phyloP scores from a whole-genome alignment of 2,888 invertebrate genomes.

The Sialis fuliginosa region DNA sequence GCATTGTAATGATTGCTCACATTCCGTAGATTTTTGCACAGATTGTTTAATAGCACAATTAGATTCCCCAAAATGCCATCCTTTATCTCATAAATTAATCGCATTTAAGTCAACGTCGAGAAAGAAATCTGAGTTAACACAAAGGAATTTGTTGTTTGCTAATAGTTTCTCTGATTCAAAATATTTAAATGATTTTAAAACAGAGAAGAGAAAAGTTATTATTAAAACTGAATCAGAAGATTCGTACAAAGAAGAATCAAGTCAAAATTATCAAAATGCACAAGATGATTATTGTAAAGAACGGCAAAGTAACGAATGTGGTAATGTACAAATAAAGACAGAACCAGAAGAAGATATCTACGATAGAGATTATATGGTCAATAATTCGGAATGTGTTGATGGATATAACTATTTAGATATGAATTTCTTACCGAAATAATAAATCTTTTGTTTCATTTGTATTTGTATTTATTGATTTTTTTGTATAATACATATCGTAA shows the following conservation, averaged over 20 bases:
- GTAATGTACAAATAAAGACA: background rate
- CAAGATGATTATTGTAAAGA: too few species aligned
- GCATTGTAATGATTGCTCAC: conserved; percentile 46
- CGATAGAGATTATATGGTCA: conserved; percentile 9
- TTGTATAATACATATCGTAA: background rate
- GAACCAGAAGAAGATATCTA: conserved; percentile 4
- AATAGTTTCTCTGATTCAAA: conserved; percentile 5
- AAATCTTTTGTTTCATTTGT: conserved; percentile 3
- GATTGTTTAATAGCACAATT: conserved; percentile 41
- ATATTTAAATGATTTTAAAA: conserved; percentile 3
- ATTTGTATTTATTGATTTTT: conserved; percentile 4
- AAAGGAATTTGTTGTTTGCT: conserved; percentile 7
- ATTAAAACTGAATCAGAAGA: background rate
- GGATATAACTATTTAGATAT: conserved; percentile 13
- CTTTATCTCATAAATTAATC: conserved; percentile 25
- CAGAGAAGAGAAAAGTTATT: background rate
- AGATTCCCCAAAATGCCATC: conserved; percentile 25
- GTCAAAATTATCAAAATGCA: too few species aligned
- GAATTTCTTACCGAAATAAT: conserved; percentile 13
- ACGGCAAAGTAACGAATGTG: too few species aligned
- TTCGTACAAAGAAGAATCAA: background rate
- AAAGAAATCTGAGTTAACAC: background rate
- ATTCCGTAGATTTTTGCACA: conserved; percentile 41
- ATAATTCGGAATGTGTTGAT: too few species aligned
- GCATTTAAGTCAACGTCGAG: conserved; percentile 13